Base-by-base conservation (phyloP, 2,888 invertebrate genomes). In the Caenorhabditis sp. region DNA sequence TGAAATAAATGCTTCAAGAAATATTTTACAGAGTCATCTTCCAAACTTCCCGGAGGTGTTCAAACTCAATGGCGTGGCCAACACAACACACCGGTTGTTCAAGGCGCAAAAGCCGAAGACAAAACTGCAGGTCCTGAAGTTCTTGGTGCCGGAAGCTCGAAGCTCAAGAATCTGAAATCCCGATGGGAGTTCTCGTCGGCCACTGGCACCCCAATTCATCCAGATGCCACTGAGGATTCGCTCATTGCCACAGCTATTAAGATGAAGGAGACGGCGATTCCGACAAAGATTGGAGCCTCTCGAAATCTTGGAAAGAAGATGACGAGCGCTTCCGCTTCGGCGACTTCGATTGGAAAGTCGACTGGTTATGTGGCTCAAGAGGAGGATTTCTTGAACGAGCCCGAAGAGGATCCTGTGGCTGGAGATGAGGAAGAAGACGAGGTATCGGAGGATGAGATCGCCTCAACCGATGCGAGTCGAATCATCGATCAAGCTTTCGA, bases 161-260 rank as follows among this genome's bases (percentile, higher is more conserved):
- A 74, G 23, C 23, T 82, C 38, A 76, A 80, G 52, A 76, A 67
- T 58, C 68, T 82, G 36, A 70, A 71, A 60, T 76, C 72, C 38
- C 59, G 82, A 49, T 82, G 82, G 82, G 82, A 82, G 77, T 81
- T 84, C 57, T 82, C 81, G 1, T 82, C 84, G 8, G 66, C 77
- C 0, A 83, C 83, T 2, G 85, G 84, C 8, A 84, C 84, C 0
- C 84, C 85, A 27, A 73, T 84, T 52, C 83, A 85, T 59, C 84
- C 84, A 1, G 83, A 83, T 62, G 77, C 79, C 25, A 65, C 73
- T 5, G 80, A 79, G 50, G 76, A 81, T 50, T 77, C 80, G 26
- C 69, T 83, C 31, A 68, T 81, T 27, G 71, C 78, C 10, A 76
- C 81, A 14, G 83, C 82, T 1, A 68, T 69, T 0, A 63, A 67